Percentiles rank a stretch among this genome's conserved stretches.
These are phyloP conservation scores for Glyphotaelius pellucidus DNA, from an alignment of 2,888 invertebrate species.

Conservation along the genomic window DNA sequence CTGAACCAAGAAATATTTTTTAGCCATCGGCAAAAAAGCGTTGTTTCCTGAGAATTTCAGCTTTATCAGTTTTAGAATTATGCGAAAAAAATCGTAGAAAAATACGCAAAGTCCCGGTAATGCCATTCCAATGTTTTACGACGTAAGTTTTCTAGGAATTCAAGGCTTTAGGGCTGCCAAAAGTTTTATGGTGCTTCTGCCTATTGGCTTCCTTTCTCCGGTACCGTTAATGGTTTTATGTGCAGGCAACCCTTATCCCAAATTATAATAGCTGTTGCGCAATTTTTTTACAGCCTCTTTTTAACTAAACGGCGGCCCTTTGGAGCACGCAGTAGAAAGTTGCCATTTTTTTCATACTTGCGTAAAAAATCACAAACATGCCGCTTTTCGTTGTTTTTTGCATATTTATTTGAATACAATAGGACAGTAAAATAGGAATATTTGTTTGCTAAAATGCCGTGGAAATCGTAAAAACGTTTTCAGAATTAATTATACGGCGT, in stretches of 20 bases:
- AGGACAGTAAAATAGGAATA: not conserved
- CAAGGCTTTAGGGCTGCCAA: slow-evolving; percentile 24
- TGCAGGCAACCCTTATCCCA: slow-evolving; percentile 48
- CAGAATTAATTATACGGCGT: not conserved
- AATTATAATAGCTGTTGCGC: slow-evolving; percentile 33
- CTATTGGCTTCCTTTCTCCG: slow-evolving; percentile 45
- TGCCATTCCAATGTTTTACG: slow-evolving; percentile 20
- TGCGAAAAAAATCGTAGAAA: not conserved
- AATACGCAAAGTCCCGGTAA: slow-evolving; percentile 12
- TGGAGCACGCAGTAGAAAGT: not conserved
- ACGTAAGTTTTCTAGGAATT: slow-evolving; percentile 26
- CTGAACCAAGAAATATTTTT: not conserved
- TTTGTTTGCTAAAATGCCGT: not conserved
- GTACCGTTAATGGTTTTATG: slow-evolving; percentile 56
- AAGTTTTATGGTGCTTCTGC: slow-evolving; percentile 40
- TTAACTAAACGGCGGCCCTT: slow-evolving; percentile 6
- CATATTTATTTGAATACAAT: slow-evolving; percentile 15
- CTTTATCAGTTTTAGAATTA: not conserved
- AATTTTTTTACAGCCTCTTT: slow-evolving; percentile 32
- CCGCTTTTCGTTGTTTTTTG: slow-evolving; percentile 7
- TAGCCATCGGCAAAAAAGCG: not conserved
- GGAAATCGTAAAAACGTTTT: not conserved
- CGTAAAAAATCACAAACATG: not conserved
- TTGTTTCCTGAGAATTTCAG: not conserved
- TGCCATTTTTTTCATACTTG: slow-evolving; percentile 2